Conservation (phyloP, 2,113 vertebrate species). For the Grammomys dolichurus region DNA sequence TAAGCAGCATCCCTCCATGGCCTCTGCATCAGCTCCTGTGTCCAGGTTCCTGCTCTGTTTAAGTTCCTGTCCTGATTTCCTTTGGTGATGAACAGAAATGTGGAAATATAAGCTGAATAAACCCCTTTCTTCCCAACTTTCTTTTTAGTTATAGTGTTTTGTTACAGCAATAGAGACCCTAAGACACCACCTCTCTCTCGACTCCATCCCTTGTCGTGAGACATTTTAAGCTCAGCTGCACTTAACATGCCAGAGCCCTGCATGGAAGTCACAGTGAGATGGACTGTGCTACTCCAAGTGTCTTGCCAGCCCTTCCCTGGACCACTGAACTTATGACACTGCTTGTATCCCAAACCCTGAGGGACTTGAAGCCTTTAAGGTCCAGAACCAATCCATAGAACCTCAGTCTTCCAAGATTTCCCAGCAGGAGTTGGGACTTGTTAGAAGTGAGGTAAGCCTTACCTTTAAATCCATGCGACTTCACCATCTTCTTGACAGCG, state of each 20-base stretch:
- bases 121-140: too few relatives aligned
- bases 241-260: neutral
- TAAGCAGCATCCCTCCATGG: too few relatives aligned
- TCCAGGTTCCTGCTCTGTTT: too few relatives aligned
- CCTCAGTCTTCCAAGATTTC: neutral
- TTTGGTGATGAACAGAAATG: too few relatives aligned
- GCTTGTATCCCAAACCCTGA: neutral
- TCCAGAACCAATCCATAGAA: neutral
- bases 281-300: neutral
- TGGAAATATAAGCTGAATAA: too few relatives aligned
- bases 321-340: fast-evolving
- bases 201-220: neutral
- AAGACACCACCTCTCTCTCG: too few relatives aligned
- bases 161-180: too few relatives aligned
- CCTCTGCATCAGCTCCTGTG: too few relatives aligned
- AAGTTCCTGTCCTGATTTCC: too few relatives aligned
- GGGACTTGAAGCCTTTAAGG: neutral
- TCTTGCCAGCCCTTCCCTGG: neutral
- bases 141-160: too few relatives aligned
- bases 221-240: neutral
- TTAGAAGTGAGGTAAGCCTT: neutral
- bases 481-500: conserved; percentile 47
- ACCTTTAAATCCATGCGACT: conserved; percentile 8
- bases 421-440: neutral
- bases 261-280: neutral